Evolutionary conservation across 2,113 vertebrate species (phyloP).

Genomic region (Bos indicus): DNA sequence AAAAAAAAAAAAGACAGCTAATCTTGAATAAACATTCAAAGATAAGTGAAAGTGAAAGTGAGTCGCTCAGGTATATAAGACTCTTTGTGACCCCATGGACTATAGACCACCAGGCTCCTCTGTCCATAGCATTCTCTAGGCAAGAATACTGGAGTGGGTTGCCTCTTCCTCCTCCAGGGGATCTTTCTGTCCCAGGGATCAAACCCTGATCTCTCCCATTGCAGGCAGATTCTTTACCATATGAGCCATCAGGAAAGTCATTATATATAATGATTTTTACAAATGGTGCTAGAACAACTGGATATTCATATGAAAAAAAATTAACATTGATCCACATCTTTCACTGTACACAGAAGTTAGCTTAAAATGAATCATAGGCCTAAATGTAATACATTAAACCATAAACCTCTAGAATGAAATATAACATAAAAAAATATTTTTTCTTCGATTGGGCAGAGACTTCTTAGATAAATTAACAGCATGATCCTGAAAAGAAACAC

Average conservation of each 20-base stretch:
- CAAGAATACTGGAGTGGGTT: background rate
- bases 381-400: background rate
- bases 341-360: background rate
- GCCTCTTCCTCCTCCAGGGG: background rate
- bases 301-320: background rate
- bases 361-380: background rate
- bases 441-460: background rate
- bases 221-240: background rate
- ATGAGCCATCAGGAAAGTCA: background rate
- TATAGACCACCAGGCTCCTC: background rate
- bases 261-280: background rate
- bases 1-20: background rate
- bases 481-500: background rate
- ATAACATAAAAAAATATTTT: background rate
- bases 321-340: background rate
- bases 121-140: background rate
- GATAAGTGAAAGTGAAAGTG: background rate
- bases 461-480: background rate
- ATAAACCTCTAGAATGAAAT: background rate
- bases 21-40: background rate
- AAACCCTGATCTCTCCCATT: background rate
- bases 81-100: background rate
- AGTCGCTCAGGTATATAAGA: background rate
- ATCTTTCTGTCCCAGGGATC: background rate
- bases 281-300: background rate